Base-by-base conservation (phyloP, 2,888 invertebrate genomes). In the Orchestes rusci region DNA sequence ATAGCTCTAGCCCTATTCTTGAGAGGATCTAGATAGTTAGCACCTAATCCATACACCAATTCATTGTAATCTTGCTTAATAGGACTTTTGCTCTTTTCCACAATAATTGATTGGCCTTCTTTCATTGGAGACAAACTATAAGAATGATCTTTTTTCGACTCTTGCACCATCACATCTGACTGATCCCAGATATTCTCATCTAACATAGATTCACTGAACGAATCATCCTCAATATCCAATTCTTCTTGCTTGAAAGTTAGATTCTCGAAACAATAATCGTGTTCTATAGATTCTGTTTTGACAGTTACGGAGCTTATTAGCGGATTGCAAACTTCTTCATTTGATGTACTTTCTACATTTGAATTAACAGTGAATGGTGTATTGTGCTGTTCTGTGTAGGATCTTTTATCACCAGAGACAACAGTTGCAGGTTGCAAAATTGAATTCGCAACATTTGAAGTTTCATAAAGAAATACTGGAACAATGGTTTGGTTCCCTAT, bases 401-500 rank as follows among this genome's bases (percentile, higher is more conserved):
- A 3, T 34, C 3, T 19, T n/a, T 34, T 18, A 4, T 5, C 5
- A 23, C 10, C 23, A 10, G 23, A 23, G n/a, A n/a, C n/a, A 23
- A 5, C 23, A 23, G 7, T 23, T 7, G 23, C 23, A 23, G 5
- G 7, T 16, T 10, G 8, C 3, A 16, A 8, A 2, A 2, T 36
- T 36, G 10, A 7, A n/a, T 8, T 18, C 10, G n/a, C 20, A 7
- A 20, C 8, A n/a, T 30, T 16, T 15, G 20, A 10, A 30, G 42
- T 43, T 18, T 63, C 59, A 57, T 77, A 75, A 0, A 82, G 55
- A 80, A 82, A 84, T 3, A 86, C 74, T 56, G 86, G 84, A 0
- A 84, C 76, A 7, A 83, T 63, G 0, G 89, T 91, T 70, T 92
- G 91, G 8, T 84, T 80, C 30, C 90, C 88, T 80, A 66, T 10